Base-by-base conservation (phyloP, 2,113 vertebrate species). In the Casuarius casuarius region DNA sequence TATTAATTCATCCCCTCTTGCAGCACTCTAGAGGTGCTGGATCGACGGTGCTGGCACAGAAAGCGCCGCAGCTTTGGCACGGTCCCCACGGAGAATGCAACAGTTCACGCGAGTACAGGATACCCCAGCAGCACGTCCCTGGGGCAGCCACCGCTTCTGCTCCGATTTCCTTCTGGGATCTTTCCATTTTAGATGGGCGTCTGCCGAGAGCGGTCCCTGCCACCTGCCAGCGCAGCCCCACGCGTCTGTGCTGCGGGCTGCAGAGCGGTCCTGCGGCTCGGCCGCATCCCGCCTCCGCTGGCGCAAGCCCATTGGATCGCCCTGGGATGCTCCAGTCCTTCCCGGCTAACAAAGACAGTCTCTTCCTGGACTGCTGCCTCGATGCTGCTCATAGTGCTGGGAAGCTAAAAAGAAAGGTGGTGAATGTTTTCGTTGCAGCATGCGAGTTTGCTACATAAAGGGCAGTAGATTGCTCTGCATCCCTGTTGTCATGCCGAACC, bases 41-140 rank as follows among this genome's bases (percentile, higher is more conserved):
- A 51, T 67, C 1, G 0, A 52, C 1, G 5, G 10, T 38, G 7
- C 52, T 58, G 77, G 52, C 62, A 29, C 73, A 1, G 4, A 5
- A 20, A 54, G 52, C 0, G 4, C 35, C 8, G 6, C 79, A 42
- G 62, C 7, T 58, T 48, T 95, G 85, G 46, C 29, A 7, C 38
- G 0, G 0, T 83, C 73, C 56, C 58, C 1, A 3, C 23, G 22
- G 42, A 38, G 65, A 65, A 26, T 25, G 28, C 31, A 14, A 29
- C 26, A 23, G 10, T 22, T 91, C 83, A 59, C 1, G 44, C 51
- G 29, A 33, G 58, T 49, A 10, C 80, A 48, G 77, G 15, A 7
- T 65, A 67, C 75, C 61, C 59, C 89, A 1, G 0, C 5, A 35
- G 33, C 2, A 1, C 5, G 2, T 59, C 68, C 65, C 6, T 42